Evolutionary conservation across 2,797 vertebrate species (phyloP).

Genomic region (Simalia tracyae): DNA sequence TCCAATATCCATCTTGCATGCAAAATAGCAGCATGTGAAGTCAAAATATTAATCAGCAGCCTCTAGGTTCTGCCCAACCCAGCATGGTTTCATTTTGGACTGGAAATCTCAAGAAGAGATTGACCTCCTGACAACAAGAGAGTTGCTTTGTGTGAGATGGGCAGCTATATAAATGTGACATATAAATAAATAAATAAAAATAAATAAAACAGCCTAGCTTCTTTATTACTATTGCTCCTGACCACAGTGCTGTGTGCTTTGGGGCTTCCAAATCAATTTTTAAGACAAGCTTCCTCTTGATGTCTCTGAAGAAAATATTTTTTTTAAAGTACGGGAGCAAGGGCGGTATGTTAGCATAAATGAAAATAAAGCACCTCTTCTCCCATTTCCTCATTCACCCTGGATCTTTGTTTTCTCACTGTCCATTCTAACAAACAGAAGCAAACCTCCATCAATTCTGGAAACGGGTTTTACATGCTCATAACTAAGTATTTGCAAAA

Average conservation of each 20-base stretch:
- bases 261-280: neutral
- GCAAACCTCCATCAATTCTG: slow-evolving; percentile 34
- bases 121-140: neutral
- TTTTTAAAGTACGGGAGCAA: slow-evolving; percentile 18
- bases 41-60: too few relatives aligned
- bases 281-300: neutral
- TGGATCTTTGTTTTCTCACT: slow-evolving; percentile 34
- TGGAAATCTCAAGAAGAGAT: neutral
- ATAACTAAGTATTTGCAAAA: slow-evolving; percentile 60
- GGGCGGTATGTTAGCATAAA: slow-evolving; percentile 14
- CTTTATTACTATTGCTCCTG: neutral
- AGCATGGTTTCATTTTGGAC: neutral
- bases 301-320: neutral
- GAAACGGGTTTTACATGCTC: slow-evolving; percentile 58
- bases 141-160: too few relatives aligned
- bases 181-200: too few relatives aligned
- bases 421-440: slow-evolving; percentile 40
- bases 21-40: too few relatives aligned
- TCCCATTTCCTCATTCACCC: slow-evolving; percentile 5
- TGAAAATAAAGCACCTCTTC: slow-evolving; percentile 32
- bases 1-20: too few relatives aligned
- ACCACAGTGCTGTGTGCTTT: neutral
- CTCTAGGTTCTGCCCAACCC: neutral
- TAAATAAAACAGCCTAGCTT: neutral
- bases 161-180: too few relatives aligned